These are phyloP conservation scores for Drosophila tropicalis DNA, from an alignment of 1,140 invertebrate genomes.

Conservation along the genomic window DNA sequence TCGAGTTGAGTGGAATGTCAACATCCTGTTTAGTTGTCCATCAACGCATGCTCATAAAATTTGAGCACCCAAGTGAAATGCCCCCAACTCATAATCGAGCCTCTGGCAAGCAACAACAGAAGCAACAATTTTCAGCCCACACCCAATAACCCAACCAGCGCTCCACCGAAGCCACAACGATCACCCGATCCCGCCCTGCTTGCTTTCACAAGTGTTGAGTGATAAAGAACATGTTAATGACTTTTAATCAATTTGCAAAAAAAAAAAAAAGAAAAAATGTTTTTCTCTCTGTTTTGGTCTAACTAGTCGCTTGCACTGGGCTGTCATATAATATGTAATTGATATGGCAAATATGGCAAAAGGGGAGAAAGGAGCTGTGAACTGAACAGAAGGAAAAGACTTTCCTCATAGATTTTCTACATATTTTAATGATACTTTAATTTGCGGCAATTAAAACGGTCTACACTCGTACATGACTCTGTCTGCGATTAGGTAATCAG, in stretches of 20 bases:
- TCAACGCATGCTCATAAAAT: conserved; percentile 66
- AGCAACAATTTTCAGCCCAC: conserved; percentile 27
- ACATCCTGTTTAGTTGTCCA: conserved; percentile 58
- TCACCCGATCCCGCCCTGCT: not conserved
- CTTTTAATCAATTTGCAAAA: conserved; percentile 75
- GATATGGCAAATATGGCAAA: conserved; percentile 39
- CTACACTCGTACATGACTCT: conserved; percentile 41
- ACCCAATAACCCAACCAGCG: conserved; percentile 26
- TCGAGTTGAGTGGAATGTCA: conserved; percentile 19
- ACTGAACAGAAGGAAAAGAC: conserved; percentile 5
- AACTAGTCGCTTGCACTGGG: conserved; percentile 27
- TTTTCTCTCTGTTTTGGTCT: conserved; percentile 24
- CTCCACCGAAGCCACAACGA: conserved; percentile 2
- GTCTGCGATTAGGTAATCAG: conserved; percentile 65
- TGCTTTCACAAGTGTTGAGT: conserved; percentile 60
- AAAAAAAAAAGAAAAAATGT: no score
- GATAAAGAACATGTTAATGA: conserved; percentile 81
- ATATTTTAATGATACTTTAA: conserved; percentile 80
- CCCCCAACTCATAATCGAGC: conserved; percentile 38
- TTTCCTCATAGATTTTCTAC: conserved; percentile 51
- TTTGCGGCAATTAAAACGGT: conserved; percentile 78
- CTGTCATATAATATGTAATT: conserved; percentile 64
- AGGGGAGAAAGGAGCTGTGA: not conserved
- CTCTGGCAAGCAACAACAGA: conserved; percentile 25
- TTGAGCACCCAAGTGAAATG: conserved; percentile 61